Evolutionary conservation across 2,113 vertebrate genomes (phyloP), one percentile per base, ranked within the genome.

Genomic region (Eclectus roratus): DNA sequence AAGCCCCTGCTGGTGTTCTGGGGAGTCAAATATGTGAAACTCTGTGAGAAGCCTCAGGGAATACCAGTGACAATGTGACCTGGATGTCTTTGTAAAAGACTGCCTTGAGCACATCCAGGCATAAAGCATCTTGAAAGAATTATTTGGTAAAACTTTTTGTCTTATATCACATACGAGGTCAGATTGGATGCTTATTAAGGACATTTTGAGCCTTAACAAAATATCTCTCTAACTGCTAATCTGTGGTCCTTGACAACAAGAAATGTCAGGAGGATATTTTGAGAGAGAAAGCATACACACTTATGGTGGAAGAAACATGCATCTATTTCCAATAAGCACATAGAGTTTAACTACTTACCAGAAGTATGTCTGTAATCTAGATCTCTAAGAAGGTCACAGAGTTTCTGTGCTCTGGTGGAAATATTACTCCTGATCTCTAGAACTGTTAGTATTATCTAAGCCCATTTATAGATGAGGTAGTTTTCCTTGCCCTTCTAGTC

Each of bases 401-500:
- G 3, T 44, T 91, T 55, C 17, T 76, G 18, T 49, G 43, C 7
- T 74, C 9, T 20, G 2, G 13, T 55, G 19, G 52, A 72, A 90
- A 80, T 52, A 53, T 3, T 60, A 4, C 63, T 65, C 12, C 12
- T 77, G 11, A 29, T 84, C 5, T 37, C 25, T 56, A 31, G 23
- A 63, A 6, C 1, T 3, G 4, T 27, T 65, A 31, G 2, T 2
- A 28, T 70, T 53, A 12, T 33, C 31, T 70, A 17, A 3, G 2
- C 8, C 14, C 9, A 3, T 41, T 53, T 58, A 17, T 15, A 23
- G 17, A 13, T 46, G 6, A 61, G 19, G 5, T 9, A 35, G 15
- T 8, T 84, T 91, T 43, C 10, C 4, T 56, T 84, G 4, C 3
- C 19, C 4, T 5, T 53, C 14, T 52, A 35, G 17, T 39, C 23